These are phyloP conservation scores for Drosophila parthenogenetica DNA, from an alignment of 2,888 invertebrate species.

Conservation along the genomic window DNA sequence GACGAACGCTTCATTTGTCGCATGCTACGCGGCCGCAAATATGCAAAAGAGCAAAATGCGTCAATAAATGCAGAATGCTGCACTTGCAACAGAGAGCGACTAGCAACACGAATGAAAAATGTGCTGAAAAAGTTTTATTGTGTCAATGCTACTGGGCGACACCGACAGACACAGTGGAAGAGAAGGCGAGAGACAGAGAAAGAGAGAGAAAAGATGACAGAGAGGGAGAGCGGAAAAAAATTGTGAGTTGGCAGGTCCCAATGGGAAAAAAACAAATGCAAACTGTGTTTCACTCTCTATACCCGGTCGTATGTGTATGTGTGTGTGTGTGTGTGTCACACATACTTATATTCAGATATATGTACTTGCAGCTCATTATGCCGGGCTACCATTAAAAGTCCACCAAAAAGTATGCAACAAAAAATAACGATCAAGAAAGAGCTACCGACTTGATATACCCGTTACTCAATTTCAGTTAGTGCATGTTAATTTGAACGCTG, in stretches of 20 bases:
- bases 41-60: constrained; percentile 76
- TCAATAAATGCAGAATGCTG: constrained; percentile 73
- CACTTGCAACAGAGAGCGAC: constrained; percentile 44
- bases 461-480: not conserved
- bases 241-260: constrained; percentile 43
- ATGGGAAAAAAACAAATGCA: constrained; percentile 63
- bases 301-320: constrained; percentile 1
- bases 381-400: constrained; percentile 68
- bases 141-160: constrained; percentile 76
- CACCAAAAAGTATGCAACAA: constrained; percentile 3
- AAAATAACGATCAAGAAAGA: not conserved
- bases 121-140: constrained; percentile 73
- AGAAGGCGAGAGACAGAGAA: not conserved
- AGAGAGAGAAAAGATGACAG: not conserved
- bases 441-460: not conserved
- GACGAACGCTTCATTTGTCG: constrained; percentile 60
- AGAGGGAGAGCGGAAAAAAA: not conserved
- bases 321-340: constrained; percentile 1
- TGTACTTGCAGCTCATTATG: constrained; percentile 59
- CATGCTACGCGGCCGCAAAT: constrained; percentile 64
- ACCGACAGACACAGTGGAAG: constrained; percentile 1
- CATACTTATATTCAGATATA: not conserved
- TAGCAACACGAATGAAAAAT: constrained; percentile 49
- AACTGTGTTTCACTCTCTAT: constrained; percentile 35
- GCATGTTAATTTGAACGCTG: too few species aligned